Evolutionary conservation across 2,888 invertebrate genomes (phyloP).

Genomic region (Clostera curtula): DNA sequence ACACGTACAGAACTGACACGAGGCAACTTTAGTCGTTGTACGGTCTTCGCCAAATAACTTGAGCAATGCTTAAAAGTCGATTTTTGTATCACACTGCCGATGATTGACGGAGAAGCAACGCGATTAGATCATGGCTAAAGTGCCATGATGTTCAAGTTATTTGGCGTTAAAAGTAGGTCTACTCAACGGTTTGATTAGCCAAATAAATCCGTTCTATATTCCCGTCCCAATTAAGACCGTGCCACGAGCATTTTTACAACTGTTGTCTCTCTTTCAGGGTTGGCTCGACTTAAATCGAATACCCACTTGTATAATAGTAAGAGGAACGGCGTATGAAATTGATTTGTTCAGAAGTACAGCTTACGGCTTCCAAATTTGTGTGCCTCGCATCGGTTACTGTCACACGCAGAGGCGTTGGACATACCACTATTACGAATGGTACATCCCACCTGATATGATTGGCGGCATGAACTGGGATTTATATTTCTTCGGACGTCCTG

Average conservation of each 20-base stretch:
- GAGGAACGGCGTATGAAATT: conserved; percentile 25
- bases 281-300: conserved; percentile 40
- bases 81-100: too few species aligned
- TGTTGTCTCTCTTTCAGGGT: conserved; percentile 31
- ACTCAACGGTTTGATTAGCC: too few species aligned
- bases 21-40: too few species aligned
- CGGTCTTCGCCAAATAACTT: too few species aligned
- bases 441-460: conserved; percentile 25
- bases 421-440: conserved; percentile 48
- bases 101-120: too few species aligned
- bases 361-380: conserved; percentile 45
- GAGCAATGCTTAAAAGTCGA: too few species aligned
- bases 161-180: too few species aligned
- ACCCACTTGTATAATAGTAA: conserved; percentile 45
- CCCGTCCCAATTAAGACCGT: too few species aligned
- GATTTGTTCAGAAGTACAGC: conserved; percentile 36
- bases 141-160: too few species aligned
- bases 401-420: conserved; percentile 30
- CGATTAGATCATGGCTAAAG: too few species aligned
- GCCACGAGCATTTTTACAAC: conserved; percentile 2
- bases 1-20: too few species aligned
- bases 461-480: conserved; percentile 25
- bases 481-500: not conserved
- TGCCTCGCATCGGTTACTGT: conserved; percentile 39
- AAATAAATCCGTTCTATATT: too few species aligned